These are phyloP conservation scores for Falco naumanni DNA, from an alignment of 2,797 vertebrate genomes.

Conservation along the genomic window DNA sequence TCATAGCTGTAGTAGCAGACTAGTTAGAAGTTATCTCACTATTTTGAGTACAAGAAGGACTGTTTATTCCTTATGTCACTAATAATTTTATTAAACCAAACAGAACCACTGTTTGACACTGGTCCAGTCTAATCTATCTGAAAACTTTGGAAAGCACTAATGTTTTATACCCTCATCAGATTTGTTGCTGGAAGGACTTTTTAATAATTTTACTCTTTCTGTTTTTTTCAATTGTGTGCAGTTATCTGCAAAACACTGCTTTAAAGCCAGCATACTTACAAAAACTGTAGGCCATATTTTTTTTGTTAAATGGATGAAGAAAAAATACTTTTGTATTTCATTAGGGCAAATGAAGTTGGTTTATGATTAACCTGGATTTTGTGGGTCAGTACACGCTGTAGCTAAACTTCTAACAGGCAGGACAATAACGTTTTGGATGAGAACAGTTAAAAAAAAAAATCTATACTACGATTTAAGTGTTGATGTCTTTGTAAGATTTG, in stretches of 20 bases:
- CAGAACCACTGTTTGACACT: background rate
- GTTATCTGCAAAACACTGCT: background rate
- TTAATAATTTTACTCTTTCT: background rate
- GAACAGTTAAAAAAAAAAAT: slow-evolving; percentile 5
- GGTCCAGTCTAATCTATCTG: background rate
- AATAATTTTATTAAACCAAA: background rate
- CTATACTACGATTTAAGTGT: background rate
- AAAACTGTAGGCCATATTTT: background rate
- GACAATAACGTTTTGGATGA: background rate
- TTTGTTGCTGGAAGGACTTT: background rate
- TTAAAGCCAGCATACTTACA: background rate
- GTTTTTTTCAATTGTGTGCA: background rate
- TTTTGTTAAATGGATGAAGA: background rate
- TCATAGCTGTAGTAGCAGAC: background rate
- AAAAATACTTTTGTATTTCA: background rate
- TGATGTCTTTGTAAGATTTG: background rate
- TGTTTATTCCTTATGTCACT: background rate
- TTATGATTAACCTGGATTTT: slow-evolving; percentile 25
- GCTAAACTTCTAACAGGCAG: background rate
- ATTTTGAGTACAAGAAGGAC: background rate
- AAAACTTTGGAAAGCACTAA: background rate
- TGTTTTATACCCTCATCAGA: background rate
- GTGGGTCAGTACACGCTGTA: background rate
- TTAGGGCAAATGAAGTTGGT: background rate
- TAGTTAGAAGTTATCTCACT: background rate